Base-by-base conservation (phyloP, 2,797 vertebrate species). In the Limnodromus scolopaceus region DNA sequence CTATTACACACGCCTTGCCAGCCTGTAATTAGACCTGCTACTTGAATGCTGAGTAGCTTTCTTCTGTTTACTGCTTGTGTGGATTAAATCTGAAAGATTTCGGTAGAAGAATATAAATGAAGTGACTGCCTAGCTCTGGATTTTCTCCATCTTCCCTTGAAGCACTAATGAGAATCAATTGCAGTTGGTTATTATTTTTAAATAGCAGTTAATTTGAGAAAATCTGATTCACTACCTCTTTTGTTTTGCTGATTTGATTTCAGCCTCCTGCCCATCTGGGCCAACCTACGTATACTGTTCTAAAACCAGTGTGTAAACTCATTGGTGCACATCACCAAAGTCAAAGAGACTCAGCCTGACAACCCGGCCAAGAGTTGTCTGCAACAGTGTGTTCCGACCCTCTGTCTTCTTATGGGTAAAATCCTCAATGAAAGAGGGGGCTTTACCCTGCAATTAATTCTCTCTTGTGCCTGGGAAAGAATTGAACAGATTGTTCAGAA, bases 201-300 rank as follows among this genome's bases (percentile, higher is more conserved):
- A 96, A 91, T 82, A 90, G 92, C 79, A 90, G 94, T 95, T 96
- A 95, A 95, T 95, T 87, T 96, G 92, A 95, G 95, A 95, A 91
- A 94, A 93, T 84, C 90, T 94, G 95, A 94, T 95, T 96, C 94
- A 90, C 75, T 76, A 36, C 66, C 83, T 95, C 94, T 94, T 95
- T 95, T 96, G 95, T 96, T 94, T 63, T 84, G 66, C 76, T 96
- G 72, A 94, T 96, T 93, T 89, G 84, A 96, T 96, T 96, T 96
- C 90, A 96, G 92, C 77, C 80, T 94, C 81, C 88, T 94, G 80
- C 90, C 90, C 85, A 93, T 92, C 91, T 95, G 91, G 87, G 89
- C 87, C 91, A 93, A 70, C 63, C 94, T 96, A 90, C 6, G 0
- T 92, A 30, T 32, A 45, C 43, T 78, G 34, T 82, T 96, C 83